A percentile compares a stretch with the other conserved stretches of the same genome.
phyloP scores from a whole-genome alignment of 2,888 invertebrate species.

The Belgica antarctica region DNA sequence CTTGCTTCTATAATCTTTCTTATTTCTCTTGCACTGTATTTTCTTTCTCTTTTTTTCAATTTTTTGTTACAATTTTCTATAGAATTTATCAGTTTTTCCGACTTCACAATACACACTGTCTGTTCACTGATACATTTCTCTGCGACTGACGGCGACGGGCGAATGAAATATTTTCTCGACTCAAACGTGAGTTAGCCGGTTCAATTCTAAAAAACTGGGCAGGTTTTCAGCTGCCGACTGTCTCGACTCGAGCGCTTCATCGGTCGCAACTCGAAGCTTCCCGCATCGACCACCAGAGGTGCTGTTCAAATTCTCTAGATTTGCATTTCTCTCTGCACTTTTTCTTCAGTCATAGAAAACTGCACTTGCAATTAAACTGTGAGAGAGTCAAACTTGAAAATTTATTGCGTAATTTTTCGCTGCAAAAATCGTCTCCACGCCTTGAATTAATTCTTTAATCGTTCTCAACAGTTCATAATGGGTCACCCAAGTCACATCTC shows the following conservation, averaged over 20 bases:
- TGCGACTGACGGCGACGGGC: conserved; percentile 41
- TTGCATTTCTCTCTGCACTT: conserved; percentile 18
- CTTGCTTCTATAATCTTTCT: neutral
- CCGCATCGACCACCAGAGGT: no score
- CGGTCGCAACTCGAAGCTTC: no score
- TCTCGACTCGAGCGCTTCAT: no score
- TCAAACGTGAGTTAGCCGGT: neutral
- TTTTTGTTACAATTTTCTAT: conserved; percentile 30
- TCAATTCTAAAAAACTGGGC: no score
- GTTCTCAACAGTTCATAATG: neutral
- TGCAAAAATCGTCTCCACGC: neutral
- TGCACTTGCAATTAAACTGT: conserved; percentile 8
- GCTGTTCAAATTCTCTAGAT: no score
- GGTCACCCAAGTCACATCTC: conserved; percentile 13
- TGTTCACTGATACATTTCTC: conserved; percentile 33
- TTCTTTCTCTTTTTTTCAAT: conserved; percentile 32
- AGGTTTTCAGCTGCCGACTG: no score
- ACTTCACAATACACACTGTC: conserved; percentile 22
- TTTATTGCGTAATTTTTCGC: conserved; percentile 42
- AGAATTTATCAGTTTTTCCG: conserved; percentile 36
- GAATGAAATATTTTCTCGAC: no score
- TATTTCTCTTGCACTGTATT: conserved; percentile 5
- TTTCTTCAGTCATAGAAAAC: conserved; percentile 3
- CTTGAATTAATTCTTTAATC: neutral
- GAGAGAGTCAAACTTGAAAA: conserved; percentile 28